Evolutionary conservation across 2,797 vertebrate species (phyloP).

Genomic region (Gallinago stenura): DNA sequence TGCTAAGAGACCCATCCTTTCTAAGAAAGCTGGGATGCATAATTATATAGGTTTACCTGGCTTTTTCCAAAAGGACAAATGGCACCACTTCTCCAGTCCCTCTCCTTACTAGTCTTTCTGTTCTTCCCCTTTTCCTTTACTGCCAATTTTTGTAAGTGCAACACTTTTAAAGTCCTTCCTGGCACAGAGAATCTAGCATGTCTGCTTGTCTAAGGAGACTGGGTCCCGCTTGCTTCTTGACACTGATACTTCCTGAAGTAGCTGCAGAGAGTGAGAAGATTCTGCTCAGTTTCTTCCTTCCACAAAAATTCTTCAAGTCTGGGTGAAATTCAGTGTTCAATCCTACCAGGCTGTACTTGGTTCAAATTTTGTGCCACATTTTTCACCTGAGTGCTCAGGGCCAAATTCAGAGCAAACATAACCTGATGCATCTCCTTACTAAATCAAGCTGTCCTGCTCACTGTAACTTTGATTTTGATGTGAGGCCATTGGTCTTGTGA

Average conservation of each 20-base stretch:
- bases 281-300: not conserved
- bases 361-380: not conserved
- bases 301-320: not conserved
- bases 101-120: not conserved
- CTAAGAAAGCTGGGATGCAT: conserved; percentile 31
- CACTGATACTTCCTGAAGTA: not conserved
- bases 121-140: not conserved
- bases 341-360: not conserved
- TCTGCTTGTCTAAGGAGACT: not conserved
- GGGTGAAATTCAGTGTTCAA: not conserved
- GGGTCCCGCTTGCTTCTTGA: not conserved
- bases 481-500: not conserved
- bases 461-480: not conserved
- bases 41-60: conserved; percentile 62
- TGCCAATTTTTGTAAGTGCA: not conserved
- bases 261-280: not conserved
- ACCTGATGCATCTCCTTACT: not conserved
- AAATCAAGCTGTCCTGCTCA: not conserved
- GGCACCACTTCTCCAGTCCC: not conserved
- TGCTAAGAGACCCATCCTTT: conserved; percentile 44
- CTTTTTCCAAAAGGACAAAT: conserved; percentile 43
- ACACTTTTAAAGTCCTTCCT: not conserved
- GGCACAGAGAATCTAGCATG: not conserved
- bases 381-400: not conserved
- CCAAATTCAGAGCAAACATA: not conserved